phyloP scores from a whole-genome alignment of 2,113 vertebrate species.

The Oceanodroma tethys region DNA sequence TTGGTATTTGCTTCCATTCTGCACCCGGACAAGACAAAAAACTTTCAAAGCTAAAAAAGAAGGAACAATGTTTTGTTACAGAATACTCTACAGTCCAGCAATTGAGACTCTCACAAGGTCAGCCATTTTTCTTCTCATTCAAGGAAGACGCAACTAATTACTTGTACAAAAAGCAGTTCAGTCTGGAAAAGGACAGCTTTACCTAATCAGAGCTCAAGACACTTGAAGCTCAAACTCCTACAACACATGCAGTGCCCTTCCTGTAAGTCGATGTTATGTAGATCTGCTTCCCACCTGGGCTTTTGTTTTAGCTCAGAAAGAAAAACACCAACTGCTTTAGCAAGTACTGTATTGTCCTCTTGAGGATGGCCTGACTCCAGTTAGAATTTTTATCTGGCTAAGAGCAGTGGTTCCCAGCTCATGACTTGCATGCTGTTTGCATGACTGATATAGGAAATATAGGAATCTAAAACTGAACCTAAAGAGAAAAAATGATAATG shows the following conservation, averaged over 20 bases:
- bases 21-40: not conserved
- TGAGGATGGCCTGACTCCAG: not conserved
- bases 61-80: not conserved
- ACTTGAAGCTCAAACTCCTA: not conserved
- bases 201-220: not conserved
- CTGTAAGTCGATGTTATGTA: fast-evolving
- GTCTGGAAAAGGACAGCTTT: not conserved
- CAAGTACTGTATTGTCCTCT: not conserved
- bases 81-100: not conserved
- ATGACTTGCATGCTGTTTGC: not conserved
- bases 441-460: not conserved
- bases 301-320: not conserved
- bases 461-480: not conserved
- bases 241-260: not conserved
- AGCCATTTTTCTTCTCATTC: not conserved
- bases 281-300: not conserved
- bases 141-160: not conserved
- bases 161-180: no score
- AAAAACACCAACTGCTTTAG: not conserved
- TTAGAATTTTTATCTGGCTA: not conserved
- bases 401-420: not conserved
- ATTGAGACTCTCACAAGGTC: not conserved
- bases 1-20: not conserved
- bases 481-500: not conserved
- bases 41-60: not conserved